Evolutionary conservation across 2,113 vertebrate species (phyloP).

Genomic region (Epinephelus moara): DNA sequence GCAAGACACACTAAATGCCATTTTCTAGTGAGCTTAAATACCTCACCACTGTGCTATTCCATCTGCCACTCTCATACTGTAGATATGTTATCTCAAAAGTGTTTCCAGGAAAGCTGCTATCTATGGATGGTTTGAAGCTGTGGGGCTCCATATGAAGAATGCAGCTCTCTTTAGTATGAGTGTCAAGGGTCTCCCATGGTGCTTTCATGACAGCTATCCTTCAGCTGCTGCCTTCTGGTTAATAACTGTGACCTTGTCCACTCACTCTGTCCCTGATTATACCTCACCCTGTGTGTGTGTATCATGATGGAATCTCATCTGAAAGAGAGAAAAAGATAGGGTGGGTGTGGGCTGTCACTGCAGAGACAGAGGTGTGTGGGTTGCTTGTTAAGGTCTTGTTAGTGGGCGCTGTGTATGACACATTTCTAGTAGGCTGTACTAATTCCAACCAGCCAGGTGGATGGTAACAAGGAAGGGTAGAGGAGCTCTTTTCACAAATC

Average conservation of each 20-base stretch:
- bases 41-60: neutral
- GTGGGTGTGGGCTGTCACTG: constrained; percentile 57
- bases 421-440: constrained; percentile 48
- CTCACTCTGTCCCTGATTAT: constrained; percentile 38
- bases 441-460: constrained; percentile 41
- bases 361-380: constrained; percentile 62
- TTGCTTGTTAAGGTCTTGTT: constrained; percentile 69
- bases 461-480: constrained; percentile 16
- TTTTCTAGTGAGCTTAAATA: constrained; percentile 5
- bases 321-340: constrained; percentile 17
- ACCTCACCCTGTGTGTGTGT: constrained; percentile 22
- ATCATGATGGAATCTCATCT: constrained; percentile 35
- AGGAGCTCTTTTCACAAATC: constrained; percentile 25
- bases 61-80: neutral
- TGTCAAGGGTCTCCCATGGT: constrained; percentile 29
- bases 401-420: constrained; percentile 63
- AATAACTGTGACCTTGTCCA: constrained; percentile 52
- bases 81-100: neutral
- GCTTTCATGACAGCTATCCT: constrained; percentile 4
- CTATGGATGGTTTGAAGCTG: constrained; percentile 22
- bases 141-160: constrained; percentile 57
- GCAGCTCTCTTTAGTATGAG: constrained; percentile 14
- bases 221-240: constrained; percentile 29
- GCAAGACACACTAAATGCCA: neutral
- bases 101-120: constrained; percentile 10